These are phyloP conservation scores for Sebastes itinus DNA, from an alignment of 2,797 vertebrate species.

Conservation along the genomic window DNA sequence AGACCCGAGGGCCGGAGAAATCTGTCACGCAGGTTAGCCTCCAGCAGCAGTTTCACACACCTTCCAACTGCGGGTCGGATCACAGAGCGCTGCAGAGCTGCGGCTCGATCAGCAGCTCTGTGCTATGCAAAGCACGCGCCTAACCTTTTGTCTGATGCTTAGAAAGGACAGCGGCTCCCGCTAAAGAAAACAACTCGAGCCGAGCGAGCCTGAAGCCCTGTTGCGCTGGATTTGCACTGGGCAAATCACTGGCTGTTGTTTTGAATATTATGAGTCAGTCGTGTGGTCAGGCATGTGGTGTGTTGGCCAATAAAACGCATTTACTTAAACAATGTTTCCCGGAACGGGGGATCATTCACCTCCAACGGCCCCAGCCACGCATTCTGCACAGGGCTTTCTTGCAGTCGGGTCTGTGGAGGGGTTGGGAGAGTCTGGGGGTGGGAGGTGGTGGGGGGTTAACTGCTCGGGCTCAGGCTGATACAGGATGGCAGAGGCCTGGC, in stretches of 20 bases:
- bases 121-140: conserved; percentile 59
- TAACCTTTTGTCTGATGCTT: conserved; percentile 62
- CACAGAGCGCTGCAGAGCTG: neutral
- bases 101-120: conserved; percentile 30
- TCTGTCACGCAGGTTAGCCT: conserved; percentile 88
- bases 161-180: conserved; percentile 31
- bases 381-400: conserved; percentile 43
- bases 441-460: conserved; percentile 23
- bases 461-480: conserved; percentile 69
- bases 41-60: neutral
- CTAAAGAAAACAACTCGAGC: conserved; percentile 50
- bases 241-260: conserved; percentile 71
- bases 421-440: conserved; percentile 1
- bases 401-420: conserved; percentile 23
- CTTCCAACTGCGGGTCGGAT: neutral
- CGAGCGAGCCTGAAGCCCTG: conserved; percentile 37
- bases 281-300: conserved; percentile 73
- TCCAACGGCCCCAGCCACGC: conserved; percentile 42
- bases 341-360: conserved; percentile 63
- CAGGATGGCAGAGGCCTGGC: conserved; percentile 72
- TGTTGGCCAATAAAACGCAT: conserved; percentile 76
- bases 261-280: conserved; percentile 74
- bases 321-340: conserved; percentile 76
- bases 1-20: conserved; percentile 83
- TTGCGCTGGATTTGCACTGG: conserved; percentile 38